phyloP scores from a whole-genome alignment of 2,797 vertebrate species.

The Acanthornis magna region DNA sequence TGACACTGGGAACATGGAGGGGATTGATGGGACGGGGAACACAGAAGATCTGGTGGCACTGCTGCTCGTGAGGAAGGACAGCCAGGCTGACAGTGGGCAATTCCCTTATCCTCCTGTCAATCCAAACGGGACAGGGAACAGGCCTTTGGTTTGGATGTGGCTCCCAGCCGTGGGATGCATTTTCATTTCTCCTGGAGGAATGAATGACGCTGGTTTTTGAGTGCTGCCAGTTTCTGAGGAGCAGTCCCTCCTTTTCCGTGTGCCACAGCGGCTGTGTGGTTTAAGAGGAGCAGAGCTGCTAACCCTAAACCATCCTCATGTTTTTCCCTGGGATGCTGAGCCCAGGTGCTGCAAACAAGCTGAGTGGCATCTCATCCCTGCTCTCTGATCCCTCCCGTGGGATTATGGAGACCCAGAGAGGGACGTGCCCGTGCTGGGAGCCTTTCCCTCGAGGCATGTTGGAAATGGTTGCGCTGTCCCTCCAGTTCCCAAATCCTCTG shows the following conservation, averaged over 20 bases:
- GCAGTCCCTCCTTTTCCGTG: neutral
- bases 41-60: rapidly evolving
- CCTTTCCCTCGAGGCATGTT: neutral
- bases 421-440: neutral
- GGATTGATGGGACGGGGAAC: neutral
- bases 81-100: neutral
- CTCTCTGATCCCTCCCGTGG: neutral
- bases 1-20: neutral
- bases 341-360: neutral
- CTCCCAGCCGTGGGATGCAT: neutral
- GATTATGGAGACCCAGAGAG: neutral
- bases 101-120: neutral
- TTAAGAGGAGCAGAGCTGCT: neutral
- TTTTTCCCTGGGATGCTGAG: neutral
- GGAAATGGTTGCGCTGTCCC: neutral
- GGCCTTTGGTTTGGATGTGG: neutral
- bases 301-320: neutral
- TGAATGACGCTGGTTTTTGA: neutral
- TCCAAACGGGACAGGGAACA: rapidly evolving
- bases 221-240: neutral
- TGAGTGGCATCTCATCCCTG: neutral
- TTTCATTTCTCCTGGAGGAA: neutral
- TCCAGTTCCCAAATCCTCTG: neutral
- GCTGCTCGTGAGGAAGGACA: rapidly evolving
- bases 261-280: rapidly evolving